Evolutionary conservation across 2,113 vertebrate genomes (phyloP).

Genomic region (Proteles cristata): DNA sequence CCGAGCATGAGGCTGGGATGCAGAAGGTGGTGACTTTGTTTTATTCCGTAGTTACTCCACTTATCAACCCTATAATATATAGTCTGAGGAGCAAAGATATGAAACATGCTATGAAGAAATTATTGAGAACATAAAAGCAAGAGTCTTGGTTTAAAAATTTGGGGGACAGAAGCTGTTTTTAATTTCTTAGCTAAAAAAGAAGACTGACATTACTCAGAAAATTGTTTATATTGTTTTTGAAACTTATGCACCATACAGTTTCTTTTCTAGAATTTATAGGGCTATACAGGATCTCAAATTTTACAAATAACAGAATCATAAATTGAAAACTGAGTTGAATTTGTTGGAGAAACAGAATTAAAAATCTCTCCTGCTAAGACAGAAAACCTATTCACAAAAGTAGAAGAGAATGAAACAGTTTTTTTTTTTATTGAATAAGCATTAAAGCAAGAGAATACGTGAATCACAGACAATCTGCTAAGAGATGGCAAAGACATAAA

Average conservation of each 20-base stretch:
- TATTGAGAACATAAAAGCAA: slow-evolving; percentile 40
- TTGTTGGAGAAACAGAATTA: slow-evolving; percentile 4
- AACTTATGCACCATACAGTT: background rate
- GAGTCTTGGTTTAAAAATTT: background rate
- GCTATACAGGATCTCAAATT: background rate
- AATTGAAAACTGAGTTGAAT: background rate
- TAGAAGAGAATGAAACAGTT: background rate
- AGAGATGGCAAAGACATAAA: background rate
- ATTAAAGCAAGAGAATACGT: background rate
- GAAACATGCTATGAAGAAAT: slow-evolving; percentile 67
- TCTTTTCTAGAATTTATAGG: background rate
- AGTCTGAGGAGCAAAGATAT: slow-evolving; percentile 78
- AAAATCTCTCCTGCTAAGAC: background rate
- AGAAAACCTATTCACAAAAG: background rate
- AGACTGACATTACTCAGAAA: background rate
- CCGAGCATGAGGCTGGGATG: slow-evolving; percentile 9
- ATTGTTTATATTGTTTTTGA: background rate
- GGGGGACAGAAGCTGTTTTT: background rate
- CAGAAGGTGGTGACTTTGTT: slow-evolving; percentile 74
- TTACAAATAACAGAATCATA: background rate
- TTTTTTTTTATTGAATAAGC: background rate
- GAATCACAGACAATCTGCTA: background rate
- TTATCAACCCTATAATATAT: slow-evolving; percentile 78
- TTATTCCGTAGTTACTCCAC: slow-evolving; percentile 75
- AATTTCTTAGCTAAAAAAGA: background rate